Evolutionary conservation across 1,140 invertebrate genomes (phyloP).

Genomic region (Drosophila fuyamai): DNA sequence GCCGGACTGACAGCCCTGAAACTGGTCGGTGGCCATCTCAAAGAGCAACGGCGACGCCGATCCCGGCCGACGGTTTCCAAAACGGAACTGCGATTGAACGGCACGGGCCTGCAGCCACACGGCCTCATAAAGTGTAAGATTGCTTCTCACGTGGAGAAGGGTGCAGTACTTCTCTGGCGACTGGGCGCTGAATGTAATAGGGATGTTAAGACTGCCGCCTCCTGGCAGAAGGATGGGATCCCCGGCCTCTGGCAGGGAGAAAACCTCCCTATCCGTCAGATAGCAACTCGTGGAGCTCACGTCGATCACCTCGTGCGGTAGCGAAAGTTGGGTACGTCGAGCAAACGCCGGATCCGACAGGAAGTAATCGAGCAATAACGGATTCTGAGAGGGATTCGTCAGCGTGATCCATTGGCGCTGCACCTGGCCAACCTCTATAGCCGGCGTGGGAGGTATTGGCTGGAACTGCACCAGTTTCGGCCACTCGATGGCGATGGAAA

Average conservation of each 20-base stretch:
- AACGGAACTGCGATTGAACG: conserved; percentile 93
- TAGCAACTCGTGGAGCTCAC: conserved; percentile 68
- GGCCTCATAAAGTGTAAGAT: conserved; percentile 96
- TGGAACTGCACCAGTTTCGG: conserved; percentile 73
- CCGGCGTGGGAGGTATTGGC: conserved; percentile 59
- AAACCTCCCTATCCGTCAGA: conserved; percentile 68
- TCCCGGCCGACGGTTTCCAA: conserved; percentile 95
- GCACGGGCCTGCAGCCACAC: conserved; percentile 93
- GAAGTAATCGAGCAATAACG: conserved; percentile 70
- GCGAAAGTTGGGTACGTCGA: conserved; percentile 57
- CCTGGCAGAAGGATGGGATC: conserved; percentile 60
- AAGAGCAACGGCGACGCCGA: conserved; percentile 91
- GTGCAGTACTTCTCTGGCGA: conserved; percentile 82
- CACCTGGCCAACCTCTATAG: conserved; percentile 70
- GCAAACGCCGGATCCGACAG: conserved; percentile 70
- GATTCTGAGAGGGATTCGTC: conserved; percentile 69
- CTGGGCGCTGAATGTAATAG: conserved; percentile 82
- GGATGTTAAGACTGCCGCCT: conserved; percentile 78
- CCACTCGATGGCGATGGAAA: conserved; percentile 75
- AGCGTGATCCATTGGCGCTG: conserved; percentile 66
- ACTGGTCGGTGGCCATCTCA: conserved; percentile 93
- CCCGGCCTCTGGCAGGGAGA: conserved; percentile 57
- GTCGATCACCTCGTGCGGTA: conserved; percentile 78
- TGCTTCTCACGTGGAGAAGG: conserved; percentile 89
- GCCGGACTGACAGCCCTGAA: conserved; percentile 89